These are phyloP conservation scores for Struthidea cinerea DNA, from an alignment of 2,113 vertebrate species.

Conservation along the genomic window DNA sequence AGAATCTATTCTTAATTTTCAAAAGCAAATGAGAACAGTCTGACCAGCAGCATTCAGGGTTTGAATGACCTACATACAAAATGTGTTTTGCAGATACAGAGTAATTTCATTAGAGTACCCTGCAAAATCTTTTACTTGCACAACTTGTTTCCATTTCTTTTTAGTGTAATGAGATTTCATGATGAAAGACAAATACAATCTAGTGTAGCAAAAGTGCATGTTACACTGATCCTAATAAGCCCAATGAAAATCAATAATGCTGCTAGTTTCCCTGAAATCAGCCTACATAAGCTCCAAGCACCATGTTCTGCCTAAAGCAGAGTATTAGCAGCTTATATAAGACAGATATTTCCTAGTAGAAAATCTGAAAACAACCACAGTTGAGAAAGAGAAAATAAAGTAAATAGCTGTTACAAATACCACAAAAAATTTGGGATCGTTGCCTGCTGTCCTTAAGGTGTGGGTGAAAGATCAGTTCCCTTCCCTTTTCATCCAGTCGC, in stretches of 20 bases:
- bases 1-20: background rate
- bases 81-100: slow-evolving; percentile 30
- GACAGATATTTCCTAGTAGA: background rate
- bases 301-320: slow-evolving; percentile 60
- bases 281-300: slow-evolving; percentile 46
- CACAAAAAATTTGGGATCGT: background rate
- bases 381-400: background rate
- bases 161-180: slow-evolving; percentile 73
- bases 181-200: slow-evolving; percentile 74
- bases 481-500: background rate
- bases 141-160: slow-evolving; percentile 68
- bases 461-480: background rate
- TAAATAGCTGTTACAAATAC: background rate
- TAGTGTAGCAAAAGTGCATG: slow-evolving; percentile 62
- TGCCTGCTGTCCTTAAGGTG: background rate
- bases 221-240: slow-evolving; percentile 73
- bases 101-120: slow-evolving; percentile 61
- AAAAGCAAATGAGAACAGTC: background rate
- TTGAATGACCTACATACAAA: slow-evolving; percentile 45
- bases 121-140: slow-evolving; percentile 67
- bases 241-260: slow-evolving; percentile 73
- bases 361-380: background rate
- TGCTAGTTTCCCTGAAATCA: slow-evolving; percentile 68
- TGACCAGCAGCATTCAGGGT: background rate
- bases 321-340: slow-evolving; percentile 51